Percentiles rank a stretch among this genome's conserved stretches.
Conservation (phyloP, 2,113 vertebrate species). For the Etheostoma cragini region DNA sequence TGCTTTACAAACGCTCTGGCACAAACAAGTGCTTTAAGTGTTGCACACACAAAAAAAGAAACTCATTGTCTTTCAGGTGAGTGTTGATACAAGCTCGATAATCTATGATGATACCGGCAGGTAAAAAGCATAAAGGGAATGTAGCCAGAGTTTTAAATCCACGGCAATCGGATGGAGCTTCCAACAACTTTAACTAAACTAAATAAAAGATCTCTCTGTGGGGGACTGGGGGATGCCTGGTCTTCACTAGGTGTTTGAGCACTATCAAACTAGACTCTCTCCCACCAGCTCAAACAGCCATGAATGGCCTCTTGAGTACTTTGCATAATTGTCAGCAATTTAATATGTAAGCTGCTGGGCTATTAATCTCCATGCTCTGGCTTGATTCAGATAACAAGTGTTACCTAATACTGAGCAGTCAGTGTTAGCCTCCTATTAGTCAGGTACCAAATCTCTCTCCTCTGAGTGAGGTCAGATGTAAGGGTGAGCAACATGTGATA, state of each 20-base stretch:
- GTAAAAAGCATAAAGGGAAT: conserved; percentile 14
- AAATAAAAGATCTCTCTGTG: background rate
- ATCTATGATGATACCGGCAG: conserved; percentile 30
- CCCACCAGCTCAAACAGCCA: conserved; percentile 49
- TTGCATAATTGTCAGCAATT: conserved; percentile 73
- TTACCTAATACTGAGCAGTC: conserved; percentile 45
- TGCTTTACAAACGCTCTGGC: conserved; percentile 33
- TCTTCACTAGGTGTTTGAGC: conserved; percentile 14
- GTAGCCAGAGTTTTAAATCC: conserved; percentile 12
- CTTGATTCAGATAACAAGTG: conserved; percentile 49
- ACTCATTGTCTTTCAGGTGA: conserved; percentile 30
- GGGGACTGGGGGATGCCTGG: conserved; percentile 1
- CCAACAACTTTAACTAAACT: background rate
- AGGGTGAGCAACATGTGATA: conserved; percentile 15
- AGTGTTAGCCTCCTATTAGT: conserved; percentile 21
- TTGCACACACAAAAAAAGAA: conserved; percentile 7
- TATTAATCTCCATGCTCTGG: conserved; percentile 60
- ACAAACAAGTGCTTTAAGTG: conserved; percentile 34
- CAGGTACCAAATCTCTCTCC: background rate
- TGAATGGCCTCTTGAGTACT: conserved; percentile 65
- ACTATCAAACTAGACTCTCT: background rate
- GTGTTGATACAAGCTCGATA: conserved; percentile 19
- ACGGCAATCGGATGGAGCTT: conserved; percentile 11
- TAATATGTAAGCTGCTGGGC: conserved; percentile 61
- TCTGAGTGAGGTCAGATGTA: conserved; percentile 1